A percentile compares a stretch with the other conserved stretches of the same genome.
These are phyloP conservation scores for Cygnus atratus DNA, from an alignment of 2,113 vertebrate genomes.

Conservation along the genomic window DNA sequence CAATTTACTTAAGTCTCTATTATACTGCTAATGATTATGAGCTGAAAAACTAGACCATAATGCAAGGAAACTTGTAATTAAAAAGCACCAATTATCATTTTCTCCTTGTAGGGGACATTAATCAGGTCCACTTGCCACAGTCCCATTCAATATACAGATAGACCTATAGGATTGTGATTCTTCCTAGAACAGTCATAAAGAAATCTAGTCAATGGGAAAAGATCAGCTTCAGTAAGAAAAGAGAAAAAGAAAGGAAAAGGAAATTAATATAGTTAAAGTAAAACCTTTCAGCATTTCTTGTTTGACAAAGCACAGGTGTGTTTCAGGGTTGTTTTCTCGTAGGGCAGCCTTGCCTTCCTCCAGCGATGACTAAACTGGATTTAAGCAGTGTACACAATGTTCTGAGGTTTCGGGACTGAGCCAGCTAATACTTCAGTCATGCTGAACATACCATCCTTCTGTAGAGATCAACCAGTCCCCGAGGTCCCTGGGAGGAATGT, in stretches of 20 bases:
- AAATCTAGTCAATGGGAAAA: conserved; percentile 4
- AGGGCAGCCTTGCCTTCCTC: not conserved
- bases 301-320: conserved; percentile 44
- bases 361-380: conserved; percentile 35
- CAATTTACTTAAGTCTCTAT: conserved; percentile 39
- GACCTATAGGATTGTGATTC: conserved; percentile 1
- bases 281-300: not conserved
- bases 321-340: not conserved
- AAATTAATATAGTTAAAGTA: not conserved
- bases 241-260: not conserved
- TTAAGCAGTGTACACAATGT: conserved; percentile 7
- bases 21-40: conserved; percentile 27
- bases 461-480: not conserved
- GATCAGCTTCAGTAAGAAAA: not conserved
- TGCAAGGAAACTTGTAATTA: conserved; percentile 53
- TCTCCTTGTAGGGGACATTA: conserved; percentile 28
- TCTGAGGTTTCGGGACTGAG: conserved; percentile 39
- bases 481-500: not conserved
- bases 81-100: conserved; percentile 34
- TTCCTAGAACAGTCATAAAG: not conserved
- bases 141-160: not conserved
- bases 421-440: conserved; percentile 30
- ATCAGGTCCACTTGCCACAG: not conserved
- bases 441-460: conserved; percentile 52
- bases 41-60: conserved; percentile 32